These are phyloP conservation scores for Cephus runcator DNA, from an alignment of 2,888 invertebrate species.

Conservation along the genomic window DNA sequence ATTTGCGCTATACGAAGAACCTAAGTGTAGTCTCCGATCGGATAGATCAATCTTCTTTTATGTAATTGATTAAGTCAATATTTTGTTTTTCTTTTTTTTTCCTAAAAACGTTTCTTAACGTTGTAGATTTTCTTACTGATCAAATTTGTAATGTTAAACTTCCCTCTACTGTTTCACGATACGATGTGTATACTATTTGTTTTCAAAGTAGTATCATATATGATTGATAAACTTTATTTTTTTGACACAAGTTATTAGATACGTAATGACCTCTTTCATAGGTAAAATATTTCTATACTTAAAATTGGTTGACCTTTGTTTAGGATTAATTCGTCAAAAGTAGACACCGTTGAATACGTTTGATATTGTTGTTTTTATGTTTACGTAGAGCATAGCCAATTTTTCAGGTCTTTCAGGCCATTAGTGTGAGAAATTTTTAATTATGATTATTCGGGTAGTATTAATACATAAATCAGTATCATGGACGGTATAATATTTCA, in stretches of 20 bases:
- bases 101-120: neutral
- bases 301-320: neutral
- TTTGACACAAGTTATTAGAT: neutral
- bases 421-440: neutral
- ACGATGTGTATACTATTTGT: neutral
- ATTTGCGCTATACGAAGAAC: slow-evolving; percentile 15
- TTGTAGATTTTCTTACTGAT: neutral
- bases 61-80: neutral
- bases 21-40: neutral
- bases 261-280: neutral
- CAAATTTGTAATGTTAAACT: neutral
- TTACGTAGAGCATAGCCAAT: neutral
- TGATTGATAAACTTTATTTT: neutral
- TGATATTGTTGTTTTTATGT: neutral
- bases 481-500: neutral
- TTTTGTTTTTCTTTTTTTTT: neutral
- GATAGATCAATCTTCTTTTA: neutral
- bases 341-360: neutral
- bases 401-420: neutral
- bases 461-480: neutral
- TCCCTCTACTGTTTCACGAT: neutral
- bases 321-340: neutral
- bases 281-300: neutral
- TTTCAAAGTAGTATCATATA: neutral
- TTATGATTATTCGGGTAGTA: neutral